A percentile compares a stretch with the other conserved stretches of the same genome.
Conservation (phyloP, 2,888 invertebrate genomes). For the Drosophila bunnanda region DNA sequence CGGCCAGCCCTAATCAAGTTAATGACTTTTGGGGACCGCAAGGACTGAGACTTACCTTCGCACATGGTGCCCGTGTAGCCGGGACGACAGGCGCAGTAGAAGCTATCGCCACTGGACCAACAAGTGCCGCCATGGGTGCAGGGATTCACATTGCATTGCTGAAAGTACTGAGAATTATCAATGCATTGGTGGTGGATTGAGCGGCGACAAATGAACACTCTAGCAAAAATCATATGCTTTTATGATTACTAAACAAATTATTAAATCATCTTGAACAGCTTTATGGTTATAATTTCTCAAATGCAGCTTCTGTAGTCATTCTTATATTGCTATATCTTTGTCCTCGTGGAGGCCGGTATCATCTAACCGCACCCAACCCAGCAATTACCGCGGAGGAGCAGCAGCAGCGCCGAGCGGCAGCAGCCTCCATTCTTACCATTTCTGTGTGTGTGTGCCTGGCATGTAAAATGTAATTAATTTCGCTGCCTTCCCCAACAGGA, state of each 20-base stretch:
- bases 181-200: constrained; percentile 35
- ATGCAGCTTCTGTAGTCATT: not conserved
- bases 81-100: constrained; percentile 92
- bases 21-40: constrained; percentile 34
- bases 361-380: constrained; percentile 45
- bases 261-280: not conserved
- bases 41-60: constrained; percentile 86
- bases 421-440: constrained; percentile 24
- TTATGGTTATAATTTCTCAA: not conserved
- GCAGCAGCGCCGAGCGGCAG: not conserved
- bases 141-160: constrained; percentile 90
- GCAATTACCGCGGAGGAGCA: constrained; percentile 60
- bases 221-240: not conserved
- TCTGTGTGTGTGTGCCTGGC: constrained; percentile 57
- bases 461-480: constrained; percentile 79
- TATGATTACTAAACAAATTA: not conserved
- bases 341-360: constrained; percentile 11
- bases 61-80: constrained; percentile 93
- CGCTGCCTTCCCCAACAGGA: constrained; percentile 56
- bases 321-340: constrained; percentile 10
- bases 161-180: constrained; percentile 76
- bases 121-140: constrained; percentile 92
- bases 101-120: constrained; percentile 90
- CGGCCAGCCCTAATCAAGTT: constrained; percentile 31
- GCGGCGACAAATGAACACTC: too few relatives aligned